Conservation (phyloP, 2,797 vertebrate species). For the Lateolabrax maculatus region DNA sequence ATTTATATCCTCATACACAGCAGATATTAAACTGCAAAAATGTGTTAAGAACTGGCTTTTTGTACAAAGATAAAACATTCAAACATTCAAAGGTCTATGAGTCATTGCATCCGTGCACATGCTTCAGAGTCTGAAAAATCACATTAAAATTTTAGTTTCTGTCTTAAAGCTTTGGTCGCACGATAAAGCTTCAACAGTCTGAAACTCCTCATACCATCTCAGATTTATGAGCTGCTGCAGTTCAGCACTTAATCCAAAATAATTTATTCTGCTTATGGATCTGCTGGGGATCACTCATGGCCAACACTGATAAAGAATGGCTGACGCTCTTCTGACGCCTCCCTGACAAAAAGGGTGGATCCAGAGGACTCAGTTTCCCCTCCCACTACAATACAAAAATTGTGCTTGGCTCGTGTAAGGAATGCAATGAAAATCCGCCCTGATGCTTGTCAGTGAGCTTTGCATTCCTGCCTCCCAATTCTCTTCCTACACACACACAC, state of each 20-base stretch:
- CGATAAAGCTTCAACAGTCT: conserved; percentile 34
- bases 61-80: conserved; percentile 38
- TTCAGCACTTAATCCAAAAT: conserved; percentile 52
- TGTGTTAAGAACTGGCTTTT: conserved; percentile 27
- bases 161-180: conserved; percentile 44
- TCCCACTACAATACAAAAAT: conserved; percentile 27
- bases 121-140: conserved; percentile 17
- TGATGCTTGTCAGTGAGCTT: conserved; percentile 34
- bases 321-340: conserved; percentile 38
- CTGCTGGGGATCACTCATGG: conserved; percentile 38
- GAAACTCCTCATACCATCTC: conserved; percentile 18
- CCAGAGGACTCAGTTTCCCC: conserved; percentile 13
- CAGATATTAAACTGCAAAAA: conserved; percentile 15
- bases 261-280: conserved; percentile 63
- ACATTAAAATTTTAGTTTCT: conserved; percentile 41
- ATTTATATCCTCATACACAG: conserved; percentile 21
- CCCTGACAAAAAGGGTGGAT: conserved; percentile 32
- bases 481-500: neutral
- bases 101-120: conserved; percentile 17
- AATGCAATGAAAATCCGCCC: conserved; percentile 37
- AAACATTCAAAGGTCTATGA: conserved; percentile 26
- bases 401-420: conserved; percentile 26
- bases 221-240: conserved; percentile 26
- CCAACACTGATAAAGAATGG: conserved; percentile 47
- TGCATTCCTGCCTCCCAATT: conserved; percentile 22